Base-by-base conservation (phyloP, 2,797 vertebrate species). In the Eulemur rubriventer region DNA sequence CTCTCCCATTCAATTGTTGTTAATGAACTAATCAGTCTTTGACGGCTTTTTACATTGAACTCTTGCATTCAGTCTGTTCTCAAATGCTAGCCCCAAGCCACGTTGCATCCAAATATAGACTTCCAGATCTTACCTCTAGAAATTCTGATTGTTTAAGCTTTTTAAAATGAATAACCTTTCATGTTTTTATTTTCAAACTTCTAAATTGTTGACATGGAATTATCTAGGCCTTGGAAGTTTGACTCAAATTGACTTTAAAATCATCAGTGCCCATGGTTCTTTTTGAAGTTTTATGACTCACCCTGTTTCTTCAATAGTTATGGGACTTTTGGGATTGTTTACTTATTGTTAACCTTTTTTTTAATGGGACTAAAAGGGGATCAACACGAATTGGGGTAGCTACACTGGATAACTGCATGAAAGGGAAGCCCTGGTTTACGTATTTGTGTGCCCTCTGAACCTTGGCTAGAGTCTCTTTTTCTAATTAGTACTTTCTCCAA, bases 131-230 rank as follows among this genome's bases (percentile, higher is more conserved):
- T 28, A 92, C 48, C 33, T 89, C 61, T 48, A 65, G 70, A 78
- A 79, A 73, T 50, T 59, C 6, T 78, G 17, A 76, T 92, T 73
- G 7, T 73, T 59, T 55, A 72, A 72, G 22, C 46, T 73, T 89
- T 95, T 73, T 69, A 67, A 85, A 85, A 35, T 33, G 48, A 89
- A 59, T 43, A 59, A 30, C 13, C 50, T 57, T 72, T 59, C 57
- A 52, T 43, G 38, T 75, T 89, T 89, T 94, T 84, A 52, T 95
- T 85, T 84, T 88, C 46, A 18, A 59, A 80, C 65, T 79, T 92
- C 18, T 6, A 18, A 50, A 20, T 43, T 50, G 7, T 63, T 61
- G 33, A 30, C 55, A 6, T 59, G 30, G 17, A 46, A 55, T 84
- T 70, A 48, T 33, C 72, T 17, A 52, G 92, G n/a, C 57, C 28